Evolutionary conservation across 2,888 invertebrate genomes (phyloP).

Genomic region (Drosophila melanosoma): DNA sequence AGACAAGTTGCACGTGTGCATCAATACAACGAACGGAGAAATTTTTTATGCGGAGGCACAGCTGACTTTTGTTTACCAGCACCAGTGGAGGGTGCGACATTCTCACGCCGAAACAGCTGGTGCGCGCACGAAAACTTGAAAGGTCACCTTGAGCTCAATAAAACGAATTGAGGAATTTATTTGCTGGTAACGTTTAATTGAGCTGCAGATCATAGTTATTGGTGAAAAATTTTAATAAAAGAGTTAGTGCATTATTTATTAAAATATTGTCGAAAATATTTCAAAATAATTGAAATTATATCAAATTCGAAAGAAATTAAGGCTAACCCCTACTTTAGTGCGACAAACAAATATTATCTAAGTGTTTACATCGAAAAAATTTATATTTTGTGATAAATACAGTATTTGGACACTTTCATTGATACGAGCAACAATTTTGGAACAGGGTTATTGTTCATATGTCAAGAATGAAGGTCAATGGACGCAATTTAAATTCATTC

Average conservation of each 20-base stretch:
- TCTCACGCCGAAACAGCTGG: conserved; percentile 63
- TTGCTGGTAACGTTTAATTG: conserved; percentile 64
- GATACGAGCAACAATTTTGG: not conserved
- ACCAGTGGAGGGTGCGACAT: conserved; percentile 47
- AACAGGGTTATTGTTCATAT: not conserved
- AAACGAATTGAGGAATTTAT: conserved; percentile 61
- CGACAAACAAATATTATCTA: conserved; percentile 47
- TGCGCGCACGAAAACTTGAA: conserved; percentile 67
- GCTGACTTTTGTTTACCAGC: conserved; percentile 75
- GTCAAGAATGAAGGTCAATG: conserved; percentile 51
- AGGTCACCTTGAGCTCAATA: conserved; percentile 81
- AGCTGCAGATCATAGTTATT: conserved; percentile 40
- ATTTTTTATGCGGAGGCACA: conserved; percentile 24
- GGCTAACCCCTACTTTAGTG: not conserved
- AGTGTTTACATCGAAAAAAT: conserved; percentile 33
- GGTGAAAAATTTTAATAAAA: conserved; percentile 42
- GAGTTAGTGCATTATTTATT: conserved; percentile 18
- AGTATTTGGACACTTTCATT: not conserved
- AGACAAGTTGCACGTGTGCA: not conserved
- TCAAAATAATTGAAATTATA: not conserved
- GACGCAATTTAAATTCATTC: conserved; percentile 29
- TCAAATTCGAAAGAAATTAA: not conserved
- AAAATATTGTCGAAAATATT: conserved; percentile 4
- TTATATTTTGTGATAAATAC: not conserved
- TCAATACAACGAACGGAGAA: conserved; percentile 10